Evolutionary conservation across 2,888 invertebrate genomes (phyloP), one percentile per base, ranked within the genome.

Genomic region (Apamea crenata): DNA sequence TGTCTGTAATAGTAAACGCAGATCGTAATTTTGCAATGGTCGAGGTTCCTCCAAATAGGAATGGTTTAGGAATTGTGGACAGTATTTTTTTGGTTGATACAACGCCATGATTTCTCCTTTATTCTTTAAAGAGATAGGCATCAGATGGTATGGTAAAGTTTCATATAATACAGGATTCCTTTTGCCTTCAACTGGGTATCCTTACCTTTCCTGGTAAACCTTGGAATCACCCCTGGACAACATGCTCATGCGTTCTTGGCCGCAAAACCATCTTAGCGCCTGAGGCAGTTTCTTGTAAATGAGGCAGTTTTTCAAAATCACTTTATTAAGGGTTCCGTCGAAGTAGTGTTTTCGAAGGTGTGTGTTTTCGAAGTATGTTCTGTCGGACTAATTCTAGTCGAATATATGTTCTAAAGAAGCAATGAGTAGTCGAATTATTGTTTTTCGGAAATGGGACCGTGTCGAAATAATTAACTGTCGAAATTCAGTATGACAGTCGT

Each of bases 1-100:
- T 63, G 29, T 1, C 2, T 63, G 8, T 18, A 21, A 65, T 65
- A 25, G 21, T 63, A 32, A 44, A 59, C 32, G 16, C 40, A 59
- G 56, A 18, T 59, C 70, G 32, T 80, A 80, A 81, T 77, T 79
- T 67, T 63, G 36, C 63, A 77, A 73, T 67, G 50, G 63, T 63
- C 50, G 18, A 36, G 68, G 63, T 69, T 68, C 8, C n/a, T 14
- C 29, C n/a, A 63, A 66, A 65, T 36, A 32, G 16, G 8, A 16
- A 32, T 53, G 16, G 5, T 29, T 47, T 32, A 14, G 14, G 16
- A 32, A 8, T 32, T 32, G 14, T 25, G 16, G 10, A 36, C 32
- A 16, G 4, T 25, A 29, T 21, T 50, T 47, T 47, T 47, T 50
- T 29, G 21, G 14, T 32, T 12, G 14, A 69, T 4, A 25, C 14